Conservation (phyloP, 1,140 invertebrate genomes). For the Stegodyphus dumicola region DNA sequence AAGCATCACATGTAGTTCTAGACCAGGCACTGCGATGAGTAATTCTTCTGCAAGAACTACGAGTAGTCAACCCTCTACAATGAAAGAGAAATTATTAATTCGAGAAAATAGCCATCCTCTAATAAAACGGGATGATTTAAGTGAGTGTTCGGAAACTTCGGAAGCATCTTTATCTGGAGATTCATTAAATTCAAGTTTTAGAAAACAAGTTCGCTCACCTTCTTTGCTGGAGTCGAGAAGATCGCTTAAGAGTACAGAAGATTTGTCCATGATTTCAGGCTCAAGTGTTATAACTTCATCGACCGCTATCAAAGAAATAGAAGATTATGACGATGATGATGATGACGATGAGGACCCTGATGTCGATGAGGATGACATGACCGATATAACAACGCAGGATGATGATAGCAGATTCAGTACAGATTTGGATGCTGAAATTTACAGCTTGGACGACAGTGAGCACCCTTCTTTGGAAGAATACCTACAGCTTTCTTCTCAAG, state of each 20-base stretch:
- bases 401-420: constrained; percentile 54
- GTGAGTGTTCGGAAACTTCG: constrained; percentile 46
- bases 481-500: constrained; percentile 47
- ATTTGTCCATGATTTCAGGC: constrained; percentile 33
- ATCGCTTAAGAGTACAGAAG: constrained; percentile 14
- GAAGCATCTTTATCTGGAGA: constrained; percentile 48
- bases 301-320: constrained; percentile 38
- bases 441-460: constrained; percentile 43
- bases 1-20: background rate
- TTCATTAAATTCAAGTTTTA: constrained; percentile 53
- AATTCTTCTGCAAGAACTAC: constrained; percentile 15
- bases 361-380: constrained; percentile 22
- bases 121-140: constrained; percentile 10
- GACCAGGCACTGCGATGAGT: constrained; percentile 42
- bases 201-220: constrained; percentile 23
- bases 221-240: constrained; percentile 6
- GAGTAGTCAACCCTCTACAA: constrained; percentile 52
- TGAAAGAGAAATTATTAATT: constrained; percentile 34
- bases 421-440: constrained; percentile 34
- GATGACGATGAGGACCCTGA: constrained; percentile 11
- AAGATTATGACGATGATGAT: constrained; percentile 22
- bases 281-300: constrained; percentile 49
- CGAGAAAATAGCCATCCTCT: background rate
- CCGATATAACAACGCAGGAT: constrained; percentile 12
- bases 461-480: constrained; percentile 59